Evolutionary conservation across 2,113 vertebrate genomes (phyloP).

Genomic region (Suricata suricatta): DNA sequence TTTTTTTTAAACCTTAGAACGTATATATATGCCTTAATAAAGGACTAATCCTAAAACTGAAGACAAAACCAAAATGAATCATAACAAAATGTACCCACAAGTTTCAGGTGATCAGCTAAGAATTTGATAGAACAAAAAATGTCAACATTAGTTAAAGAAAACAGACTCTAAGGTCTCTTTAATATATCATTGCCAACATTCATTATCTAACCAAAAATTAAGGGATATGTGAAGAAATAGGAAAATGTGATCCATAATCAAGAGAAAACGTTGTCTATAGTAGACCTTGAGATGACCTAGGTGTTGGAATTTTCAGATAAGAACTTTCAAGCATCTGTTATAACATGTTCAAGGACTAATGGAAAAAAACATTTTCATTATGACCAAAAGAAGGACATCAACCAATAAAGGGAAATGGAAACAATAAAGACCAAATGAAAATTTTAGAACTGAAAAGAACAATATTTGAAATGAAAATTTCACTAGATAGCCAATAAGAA

Average conservation of each 20-base stretch:
- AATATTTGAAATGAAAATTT: slow-evolving; percentile 18
- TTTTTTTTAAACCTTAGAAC: background rate
- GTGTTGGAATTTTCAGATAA: background rate
- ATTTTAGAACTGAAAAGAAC: slow-evolving; percentile 26
- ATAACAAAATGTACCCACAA: background rate
- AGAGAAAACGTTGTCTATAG: background rate
- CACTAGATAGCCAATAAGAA: background rate
- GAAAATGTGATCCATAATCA: background rate
- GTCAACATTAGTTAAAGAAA: background rate
- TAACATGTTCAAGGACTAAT: background rate
- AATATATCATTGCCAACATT: background rate
- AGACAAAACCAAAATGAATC: background rate
- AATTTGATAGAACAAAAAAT: background rate
- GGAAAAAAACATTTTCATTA: background rate
- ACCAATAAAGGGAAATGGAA: background rate
- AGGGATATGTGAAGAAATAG: background rate
- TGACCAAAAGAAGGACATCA: background rate
- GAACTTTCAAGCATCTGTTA: background rate
- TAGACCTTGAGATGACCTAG: background rate
- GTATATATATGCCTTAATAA: background rate
- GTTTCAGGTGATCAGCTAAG: background rate
- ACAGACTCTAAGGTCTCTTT: background rate
- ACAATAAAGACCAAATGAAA: background rate
- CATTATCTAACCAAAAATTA: background rate
- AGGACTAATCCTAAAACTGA: background rate